These are phyloP conservation scores for Neoitamus cyanurus DNA, from an alignment of 2,888 invertebrate species.

Conservation along the genomic window DNA sequence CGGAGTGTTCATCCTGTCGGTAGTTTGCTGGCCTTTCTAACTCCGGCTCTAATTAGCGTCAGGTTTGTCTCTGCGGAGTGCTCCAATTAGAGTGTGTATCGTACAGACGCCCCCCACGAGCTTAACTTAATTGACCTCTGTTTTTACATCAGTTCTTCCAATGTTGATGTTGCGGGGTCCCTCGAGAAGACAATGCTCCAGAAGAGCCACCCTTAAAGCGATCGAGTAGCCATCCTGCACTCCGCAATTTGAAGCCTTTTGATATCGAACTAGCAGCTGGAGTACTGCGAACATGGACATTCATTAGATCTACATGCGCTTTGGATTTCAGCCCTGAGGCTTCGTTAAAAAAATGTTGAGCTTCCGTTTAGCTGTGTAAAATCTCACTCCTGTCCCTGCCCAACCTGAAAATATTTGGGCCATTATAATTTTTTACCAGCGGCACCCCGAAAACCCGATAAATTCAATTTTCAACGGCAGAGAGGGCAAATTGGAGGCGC, in stretches of 20 bases:
- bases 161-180: background rate
- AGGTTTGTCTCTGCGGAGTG: background rate
- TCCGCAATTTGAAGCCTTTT: background rate
- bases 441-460: background rate
- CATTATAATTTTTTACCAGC: background rate
- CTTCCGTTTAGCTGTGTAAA: background rate
- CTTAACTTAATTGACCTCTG: background rate
- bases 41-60: constrained; percentile 10
- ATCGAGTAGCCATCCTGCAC: background rate
- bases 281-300: background rate
- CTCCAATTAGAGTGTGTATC: constrained; percentile 14
- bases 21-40: constrained; percentile 9
- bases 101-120: background rate
- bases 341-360: background rate
- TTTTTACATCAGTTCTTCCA: background rate
- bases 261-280: background rate
- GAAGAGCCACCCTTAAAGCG: background rate
- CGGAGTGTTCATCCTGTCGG: constrained; percentile 6
- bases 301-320: background rate
- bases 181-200: background rate
- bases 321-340: background rate
- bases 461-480: background rate
- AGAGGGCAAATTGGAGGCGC: background rate
- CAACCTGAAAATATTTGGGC: background rate
- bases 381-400: background rate